Evolutionary conservation across 2,113 vertebrate species (phyloP).

Genomic region (Carettochelys insculpta): DNA sequence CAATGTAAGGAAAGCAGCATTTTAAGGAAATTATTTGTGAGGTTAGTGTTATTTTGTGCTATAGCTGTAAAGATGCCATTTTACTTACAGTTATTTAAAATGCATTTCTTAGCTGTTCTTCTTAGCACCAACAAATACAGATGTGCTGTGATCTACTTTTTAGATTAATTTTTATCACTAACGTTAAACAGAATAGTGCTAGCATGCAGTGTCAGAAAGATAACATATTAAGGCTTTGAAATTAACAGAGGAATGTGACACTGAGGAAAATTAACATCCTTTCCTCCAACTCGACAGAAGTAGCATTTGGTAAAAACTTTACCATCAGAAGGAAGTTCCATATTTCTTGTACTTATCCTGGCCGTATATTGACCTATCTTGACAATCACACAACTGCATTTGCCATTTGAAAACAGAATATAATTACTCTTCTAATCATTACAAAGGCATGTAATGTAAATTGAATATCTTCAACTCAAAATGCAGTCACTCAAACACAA

Average conservation of each 20-base stretch:
- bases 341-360: background rate
- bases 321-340: background rate
- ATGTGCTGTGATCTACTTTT: conserved; percentile 22
- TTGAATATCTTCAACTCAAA: background rate
- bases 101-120: background rate
- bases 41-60: conserved; percentile 6
- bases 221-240: conserved; percentile 46
- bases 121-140: conserved; percentile 36
- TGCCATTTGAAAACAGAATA: background rate
- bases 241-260: conserved; percentile 35
- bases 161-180: conserved; percentile 46
- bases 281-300: background rate
- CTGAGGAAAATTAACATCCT: background rate
- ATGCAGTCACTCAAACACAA: no score
- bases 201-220: conserved; percentile 47
- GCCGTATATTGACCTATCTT: background rate
- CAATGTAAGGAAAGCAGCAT: background rate
- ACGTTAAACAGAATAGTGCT: conserved; percentile 42
- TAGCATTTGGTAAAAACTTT: background rate
- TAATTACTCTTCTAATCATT: background rate
- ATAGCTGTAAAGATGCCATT: conserved; percentile 28
- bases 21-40: conserved; percentile 27
- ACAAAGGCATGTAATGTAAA: background rate
- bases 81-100: background rate
- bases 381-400: background rate